Evolutionary conservation across 2,113 vertebrate species (phyloP).

Genomic region (Oenanthe oenanthe): DNA sequence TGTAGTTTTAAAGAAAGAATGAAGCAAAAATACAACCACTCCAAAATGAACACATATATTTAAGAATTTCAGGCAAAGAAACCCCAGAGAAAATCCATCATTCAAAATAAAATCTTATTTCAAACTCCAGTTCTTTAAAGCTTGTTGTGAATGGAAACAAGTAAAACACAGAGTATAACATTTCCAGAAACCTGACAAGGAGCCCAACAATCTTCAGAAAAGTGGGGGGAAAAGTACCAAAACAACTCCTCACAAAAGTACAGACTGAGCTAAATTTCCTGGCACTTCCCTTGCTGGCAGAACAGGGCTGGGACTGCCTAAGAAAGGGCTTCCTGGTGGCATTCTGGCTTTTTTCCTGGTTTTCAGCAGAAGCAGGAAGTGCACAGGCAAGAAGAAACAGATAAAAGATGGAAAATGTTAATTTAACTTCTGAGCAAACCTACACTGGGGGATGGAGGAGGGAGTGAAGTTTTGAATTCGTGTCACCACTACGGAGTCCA

Average conservation of each 20-base stretch:
- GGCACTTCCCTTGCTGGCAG: conserved; percentile 44
- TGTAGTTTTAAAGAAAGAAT: conserved; percentile 41
- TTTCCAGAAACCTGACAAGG: conserved; percentile 8
- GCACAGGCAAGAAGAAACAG: neutral
- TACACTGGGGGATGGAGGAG: neutral
- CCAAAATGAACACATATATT: neutral
- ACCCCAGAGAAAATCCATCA: neutral
- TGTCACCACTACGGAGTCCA: fast-evolving
- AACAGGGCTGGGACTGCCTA: conserved; percentile 1
- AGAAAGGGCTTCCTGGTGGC: conserved; percentile 48
- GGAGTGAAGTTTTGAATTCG: neutral
- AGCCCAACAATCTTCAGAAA: neutral
- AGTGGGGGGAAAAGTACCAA: neutral
- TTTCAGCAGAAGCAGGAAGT: conserved; percentile 53
- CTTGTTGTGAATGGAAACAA: conserved; percentile 36
- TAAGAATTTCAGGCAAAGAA: neutral
- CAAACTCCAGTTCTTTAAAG: conserved; percentile 4
- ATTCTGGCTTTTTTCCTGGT: conserved; percentile 50
- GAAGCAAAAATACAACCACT: conserved; percentile 15
- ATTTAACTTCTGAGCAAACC: conserved; percentile 12
- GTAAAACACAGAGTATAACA: conserved; percentile 48
- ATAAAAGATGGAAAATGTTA: neutral
- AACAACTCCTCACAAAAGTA: neutral
- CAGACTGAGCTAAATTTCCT: conserved; percentile 52
- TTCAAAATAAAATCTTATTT: neutral